Base-by-base conservation (phyloP, 2,888 invertebrate species). In the Lottia scabra region DNA sequence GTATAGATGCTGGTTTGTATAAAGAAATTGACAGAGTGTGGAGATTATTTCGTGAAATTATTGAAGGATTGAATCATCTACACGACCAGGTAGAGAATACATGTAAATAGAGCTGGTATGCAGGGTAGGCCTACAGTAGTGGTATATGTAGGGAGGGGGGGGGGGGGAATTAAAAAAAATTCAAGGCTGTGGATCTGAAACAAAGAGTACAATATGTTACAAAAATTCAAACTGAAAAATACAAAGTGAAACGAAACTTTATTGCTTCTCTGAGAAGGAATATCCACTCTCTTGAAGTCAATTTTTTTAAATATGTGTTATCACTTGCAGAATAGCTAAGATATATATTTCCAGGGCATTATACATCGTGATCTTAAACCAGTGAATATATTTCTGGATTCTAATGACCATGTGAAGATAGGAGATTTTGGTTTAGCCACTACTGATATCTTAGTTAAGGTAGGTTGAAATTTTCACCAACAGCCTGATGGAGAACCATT, bases 341-440 rank as follows among this genome's bases (percentile, higher is more conserved):
- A n/a, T n/a, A n/a, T n/a, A 30, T 65, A 95, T 92, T 95, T 95
- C 71, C 95, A 96, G 87, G 88, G 88, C 63, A 89, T 90, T 80
- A 90, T 90, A 68, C 89, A 89, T 75, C 78, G 89, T 70, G 89
- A 90, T 78, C 82, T 92, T 67, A 92, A 91, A 80, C 91, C 91
- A 72, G 96, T 95, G 0, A 99, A 99, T 87, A 96, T 99, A 85
- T 98, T 99, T 90, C 92, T 99, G 87, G 98, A 98, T 87, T 94
- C 94, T 1, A 84, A 90, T 74, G 97, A 98, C 90, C 96, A 96
- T 88, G 97, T 96, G 0, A 99, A 99, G 92, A 99, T 99, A 79
- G 99, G 98, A 15, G 99, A 99, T 90, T 99, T 99, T 89, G 99
- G 99, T 16, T 91, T 99, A 2, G 98, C 99, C 0, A 98, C 97